Evolutionary conservation across 1,140 invertebrate genomes (phyloP), one percentile per base, ranked within the genome.

Genomic region (Cepaea nemoralis): DNA sequence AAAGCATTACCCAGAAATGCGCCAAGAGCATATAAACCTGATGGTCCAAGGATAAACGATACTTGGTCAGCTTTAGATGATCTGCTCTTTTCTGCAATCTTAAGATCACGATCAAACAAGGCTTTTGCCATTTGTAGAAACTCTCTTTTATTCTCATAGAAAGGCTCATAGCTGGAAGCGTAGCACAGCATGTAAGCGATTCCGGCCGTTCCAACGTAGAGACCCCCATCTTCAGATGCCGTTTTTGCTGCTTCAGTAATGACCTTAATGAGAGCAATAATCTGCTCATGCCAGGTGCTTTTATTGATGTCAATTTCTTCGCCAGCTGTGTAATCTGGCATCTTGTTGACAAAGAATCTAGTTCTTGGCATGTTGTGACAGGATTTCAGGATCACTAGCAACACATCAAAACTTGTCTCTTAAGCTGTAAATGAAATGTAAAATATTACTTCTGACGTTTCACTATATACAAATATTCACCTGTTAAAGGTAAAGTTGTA

Each of bases 131-230:
- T 82, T 59, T 91, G 82, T 33, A 92, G 81, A 70, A 86, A 89
- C 10, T 87, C 79, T 14, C 83, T 12, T 71, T 84, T 90, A 39
- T 89, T 80, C 42, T 83, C 79, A 37, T 82, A 55, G 78, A 92
- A 91, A 5, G 63, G 55, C 12, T 87, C 85, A 55, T 84, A 83
- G n/a, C 83, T 81, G 12, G 90, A 86, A 5, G 93, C 81, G 70
- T 92, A 91, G 55, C 91, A 89, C 69, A 91, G 90, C 90, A 91
- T 92, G 80, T 93, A 93, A 10, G 90, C 89, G 5, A 92, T 86
- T 16, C 93, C 93, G n/a, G 91, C 86, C 40, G 90, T 85, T 8
- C 93, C 93, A 33, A 92, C 90, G 86, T 93, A 93, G 1, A 93
- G 77, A 12, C 92, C 92, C 1, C 92, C 92, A 89, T 92, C 92